phyloP scores from a whole-genome alignment of 2,113 vertebrate species.

The Speoplatyrhinus poulsoni region DNA sequence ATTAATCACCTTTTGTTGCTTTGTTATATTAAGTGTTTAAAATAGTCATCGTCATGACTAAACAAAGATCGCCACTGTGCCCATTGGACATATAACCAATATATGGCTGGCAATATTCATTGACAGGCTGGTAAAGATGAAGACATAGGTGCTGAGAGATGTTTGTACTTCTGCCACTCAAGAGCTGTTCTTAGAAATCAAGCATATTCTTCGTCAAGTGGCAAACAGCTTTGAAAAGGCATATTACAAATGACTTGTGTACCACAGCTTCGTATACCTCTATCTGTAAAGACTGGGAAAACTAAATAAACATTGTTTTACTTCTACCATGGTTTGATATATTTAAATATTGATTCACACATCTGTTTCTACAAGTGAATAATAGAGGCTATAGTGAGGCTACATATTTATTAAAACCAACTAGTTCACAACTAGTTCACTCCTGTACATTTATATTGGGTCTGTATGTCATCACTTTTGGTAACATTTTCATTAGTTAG shows the following conservation, averaged over 20 bases:
- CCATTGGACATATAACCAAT: constrained; percentile 42
- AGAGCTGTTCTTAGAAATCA: constrained; percentile 30
- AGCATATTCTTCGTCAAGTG: constrained; percentile 33
- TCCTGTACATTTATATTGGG: constrained; percentile 32
- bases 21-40: constrained; percentile 51
- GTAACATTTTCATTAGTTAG: no score
- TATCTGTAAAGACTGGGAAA: constrained; percentile 68
- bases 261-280: constrained; percentile 75
- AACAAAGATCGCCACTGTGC: constrained; percentile 43
- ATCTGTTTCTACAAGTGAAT: constrained; percentile 5
- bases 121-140: constrained; percentile 1
- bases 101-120: constrained; percentile 31
- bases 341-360: constrained; percentile 12
- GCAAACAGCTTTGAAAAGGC: constrained; percentile 47
- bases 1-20: constrained; percentile 60
- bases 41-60: constrained; percentile 58
- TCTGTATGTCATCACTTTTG: not conserved
- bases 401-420: no score
- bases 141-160: constrained; percentile 50
- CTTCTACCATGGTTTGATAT: constrained; percentile 41
- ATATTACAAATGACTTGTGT: constrained; percentile 53
- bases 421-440: constrained; percentile 32
- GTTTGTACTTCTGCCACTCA: constrained; percentile 46
- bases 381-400: not conserved
- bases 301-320: constrained; percentile 44